A percentile compares a stretch with the other conserved stretches of the same genome.
These are phyloP conservation scores for Colletes collaris DNA, from an alignment of 2,888 invertebrate species.

Conservation along the genomic window DNA sequence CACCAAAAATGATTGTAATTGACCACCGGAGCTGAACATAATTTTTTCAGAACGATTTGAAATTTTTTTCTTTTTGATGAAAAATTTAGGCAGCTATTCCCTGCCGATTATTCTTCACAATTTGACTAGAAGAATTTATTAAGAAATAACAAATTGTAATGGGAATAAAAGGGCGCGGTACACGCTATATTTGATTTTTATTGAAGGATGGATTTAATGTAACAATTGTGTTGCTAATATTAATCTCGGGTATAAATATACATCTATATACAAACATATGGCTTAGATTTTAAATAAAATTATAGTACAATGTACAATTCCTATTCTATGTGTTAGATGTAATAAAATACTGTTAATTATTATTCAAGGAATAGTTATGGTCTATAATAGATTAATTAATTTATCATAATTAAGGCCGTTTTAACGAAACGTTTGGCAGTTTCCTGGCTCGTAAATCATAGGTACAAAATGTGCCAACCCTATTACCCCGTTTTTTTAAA, in stretches of 20 bases:
- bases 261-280: slow-evolving; percentile 71
- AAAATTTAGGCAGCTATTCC: too few relatives aligned
- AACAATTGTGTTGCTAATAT: slow-evolving; percentile 63
- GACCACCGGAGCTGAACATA: too few relatives aligned
- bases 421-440: slow-evolving; percentile 50
- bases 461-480: slow-evolving; percentile 57
- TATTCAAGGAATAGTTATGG: slow-evolving; percentile 43
- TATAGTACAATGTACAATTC: slow-evolving; percentile 74
- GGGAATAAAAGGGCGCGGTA: too few relatives aligned
- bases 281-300: slow-evolving; percentile 72
- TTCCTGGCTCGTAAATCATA: slow-evolving; percentile 47
- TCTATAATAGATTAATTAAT: slow-evolving; percentile 49
- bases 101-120: too few relatives aligned
- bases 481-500: slow-evolving; percentile 54
- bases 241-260: slow-evolving; percentile 62
- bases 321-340: slow-evolving; percentile 52
- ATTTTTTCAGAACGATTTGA: too few relatives aligned
- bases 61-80: too few relatives aligned
- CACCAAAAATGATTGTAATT: too few relatives aligned
- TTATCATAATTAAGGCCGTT: slow-evolving; percentile 41
- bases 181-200: slow-evolving; percentile 65
- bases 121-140: too few relatives aligned
- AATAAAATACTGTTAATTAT: slow-evolving; percentile 64
- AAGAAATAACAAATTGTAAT: too few relatives aligned
- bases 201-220: slow-evolving; percentile 62